These are phyloP conservation scores for Numida meleagris DNA, from an alignment of 2,113 vertebrate genomes.

Conservation along the genomic window DNA sequence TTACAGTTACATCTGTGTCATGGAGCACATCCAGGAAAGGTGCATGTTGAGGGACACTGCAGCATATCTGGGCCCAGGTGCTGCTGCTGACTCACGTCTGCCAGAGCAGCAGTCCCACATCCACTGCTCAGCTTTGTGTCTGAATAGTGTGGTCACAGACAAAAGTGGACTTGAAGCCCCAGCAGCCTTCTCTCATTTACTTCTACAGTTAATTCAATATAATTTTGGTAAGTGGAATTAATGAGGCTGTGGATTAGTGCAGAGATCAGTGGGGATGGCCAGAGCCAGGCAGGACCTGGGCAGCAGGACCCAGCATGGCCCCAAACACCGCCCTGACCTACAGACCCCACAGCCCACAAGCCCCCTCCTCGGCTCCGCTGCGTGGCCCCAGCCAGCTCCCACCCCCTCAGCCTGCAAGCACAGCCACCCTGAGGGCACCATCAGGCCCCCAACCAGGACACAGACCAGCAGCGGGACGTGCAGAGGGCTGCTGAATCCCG, in stretches of 20 bases:
- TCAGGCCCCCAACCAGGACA: accelerated
- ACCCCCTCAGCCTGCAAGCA: too few species aligned
- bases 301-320: not conserved
- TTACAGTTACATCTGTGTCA: not conserved
- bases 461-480: not conserved
- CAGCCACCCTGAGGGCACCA: not conserved
- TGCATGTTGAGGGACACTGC: not conserved
- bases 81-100: not conserved
- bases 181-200: not conserved
- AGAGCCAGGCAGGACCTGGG: not conserved
- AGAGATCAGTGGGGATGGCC: not conserved
- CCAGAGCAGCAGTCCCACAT: not conserved
- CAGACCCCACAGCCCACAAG: too few species aligned
- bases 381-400: not conserved
- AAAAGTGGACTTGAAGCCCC: not conserved
- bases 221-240: not conserved
- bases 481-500: not conserved
- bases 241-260: not conserved
- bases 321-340: too few species aligned
- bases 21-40: accelerated
- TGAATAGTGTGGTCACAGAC: not conserved
- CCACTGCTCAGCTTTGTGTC: not conserved
- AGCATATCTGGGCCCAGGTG: too few species aligned
- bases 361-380: not conserved
- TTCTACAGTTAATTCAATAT: not conserved